Evolutionary conservation across 1,140 invertebrate species (phyloP), one percentile per base, ranked within the genome.

Genomic region (Pogonognathellus flavescens): DNA sequence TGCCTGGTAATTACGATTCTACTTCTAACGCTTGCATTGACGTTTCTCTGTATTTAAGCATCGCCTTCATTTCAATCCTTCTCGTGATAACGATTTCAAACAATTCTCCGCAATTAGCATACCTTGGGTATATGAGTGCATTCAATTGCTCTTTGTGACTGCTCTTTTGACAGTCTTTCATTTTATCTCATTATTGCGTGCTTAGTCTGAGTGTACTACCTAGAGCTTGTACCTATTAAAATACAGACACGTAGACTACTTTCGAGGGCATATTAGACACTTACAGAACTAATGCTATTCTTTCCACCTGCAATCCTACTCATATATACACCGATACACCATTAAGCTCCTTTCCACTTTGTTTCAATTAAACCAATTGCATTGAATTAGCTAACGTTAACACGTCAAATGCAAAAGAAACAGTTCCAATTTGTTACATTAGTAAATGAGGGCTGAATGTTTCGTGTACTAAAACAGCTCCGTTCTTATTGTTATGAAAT

Each of bases 141-240:
- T 41, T 41, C 31, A 41, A 41, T 41, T 41, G 31, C 31, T 41
- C 31, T 41, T 66, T 31, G 9, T 55, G 16, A 14, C 11, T 66
- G 11, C 62, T 66, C 14, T 25, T 66, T 31, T 20, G 60, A 66
- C 20, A 66, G 62, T 66, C 62, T 41, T 41, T 41, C 31, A 14
- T 66, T 66, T 66, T 66, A 66, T 66, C 53, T 55, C 62, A 66
- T 66, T 66, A 20, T 66, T 20, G 62, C 62, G 62, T 66, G 62
- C 22, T 66, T 66, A 41, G 31, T 41, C 31, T 41, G 31, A 41
- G 31, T 41, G 31, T 41, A 41, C 31, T 41, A 41, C 31, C 31
- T 41, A 41, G 2, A 41, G 2, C 31, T 41, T 41, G 31, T 41
- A 41, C 31, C 1, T 41, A 41, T 41, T 41, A 1, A 41, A 41